Base-by-base conservation (phyloP, 2,888 invertebrate genomes). In the Amorpha juglandis region DNA sequence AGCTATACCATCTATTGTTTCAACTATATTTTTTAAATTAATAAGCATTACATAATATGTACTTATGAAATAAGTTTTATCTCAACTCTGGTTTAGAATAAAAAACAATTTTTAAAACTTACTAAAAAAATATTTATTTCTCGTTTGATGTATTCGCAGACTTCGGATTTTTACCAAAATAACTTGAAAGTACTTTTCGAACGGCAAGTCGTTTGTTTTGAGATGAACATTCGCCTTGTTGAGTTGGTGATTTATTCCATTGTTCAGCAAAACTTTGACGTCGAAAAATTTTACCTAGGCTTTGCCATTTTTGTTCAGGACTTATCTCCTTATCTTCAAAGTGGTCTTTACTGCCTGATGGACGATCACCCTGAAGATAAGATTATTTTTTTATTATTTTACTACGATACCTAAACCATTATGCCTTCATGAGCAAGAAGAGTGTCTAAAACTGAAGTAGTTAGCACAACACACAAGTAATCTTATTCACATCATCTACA, bases 231-330 rank as follows among this genome's bases (percentile, higher is more conserved):
- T 91, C 91, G 63, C 86, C 91, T 72, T 83, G 85, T 68, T 82
- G 81, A 70, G 74, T 84, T 38, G 86, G 63, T 6, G 86, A 75
- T 73, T 88, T 91, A 68, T 79, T 87, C 85, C 87, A 88, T 64
- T 87, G 82, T 68, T 92, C 92, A 27, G 76, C 83, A 71, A 89
- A 87, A 76, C 89, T 91, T 83, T 92, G 91, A 63, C 93, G 92
- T 70, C 89, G 83, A 72, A 93, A 93, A 63, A 92, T 86, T 84
- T 93, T 93, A 0, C 93, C 93, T 70, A 93, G 74, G 45, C 92
- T 92, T 75, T 93, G 93, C 92, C 93, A 93, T 76, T 92, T 93
- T 73, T 91, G 92, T 70, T 93, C 92, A 62, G 87, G 84, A 68
- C 76, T 83, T 65, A 91, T 76, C 76, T 88, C 87, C 75, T 89